Base-by-base conservation (phyloP, 2,113 vertebrate species). In the Empidonax traillii region DNA sequence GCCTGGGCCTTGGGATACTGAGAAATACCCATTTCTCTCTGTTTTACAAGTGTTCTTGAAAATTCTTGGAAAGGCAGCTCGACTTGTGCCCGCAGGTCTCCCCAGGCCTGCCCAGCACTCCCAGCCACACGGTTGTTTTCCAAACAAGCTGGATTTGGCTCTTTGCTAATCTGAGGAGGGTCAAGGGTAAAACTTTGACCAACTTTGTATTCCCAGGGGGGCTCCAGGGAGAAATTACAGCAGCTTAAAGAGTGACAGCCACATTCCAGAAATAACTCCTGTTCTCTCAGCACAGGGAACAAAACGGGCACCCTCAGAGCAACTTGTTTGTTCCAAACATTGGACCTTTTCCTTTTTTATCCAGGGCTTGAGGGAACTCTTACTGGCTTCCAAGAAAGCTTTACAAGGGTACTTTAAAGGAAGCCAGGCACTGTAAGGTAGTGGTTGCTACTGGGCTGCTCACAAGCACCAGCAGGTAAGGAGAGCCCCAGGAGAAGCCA, bases 181-280 rank as follows among this genome's bases (percentile, higher is more conserved):
- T 75, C 94, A 90, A 92, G 73, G 88, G 93, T 84, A 88, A 86
- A 74, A 81, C 47, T 93, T 37, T 0, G 0, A 49, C 85, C 53
- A 62, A 18, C 14, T 94, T 93, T 71, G 12, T 80, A 24, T 77
- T 83, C 72, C 4, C 4, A 69, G 72, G 43, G 43, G 51, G 31
- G 22, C 88, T 92, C 88, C 72, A 39, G 83, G 94, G 88, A 88
- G 67, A 88, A 77, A 47, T 53, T 41, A 18, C 15, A 76, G 83
- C 58, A 61, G 85, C 62, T 67, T 47, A 14, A 68, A 91, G 28
- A 56, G 74, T 71, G 79, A 66, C 82, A 86, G 67, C 55, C 3
- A 1, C 83, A 86, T 94, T 89, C 92, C 95, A 95, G 89, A 93
- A 96, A 96, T 88, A 90, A 46, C 61, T 85, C 22, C 28, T 77